Evolutionary conservation across 2,113 vertebrate genomes (phyloP), one percentile per base, ranked within the genome.

Genomic region (Syngnathus typhle): DNA sequence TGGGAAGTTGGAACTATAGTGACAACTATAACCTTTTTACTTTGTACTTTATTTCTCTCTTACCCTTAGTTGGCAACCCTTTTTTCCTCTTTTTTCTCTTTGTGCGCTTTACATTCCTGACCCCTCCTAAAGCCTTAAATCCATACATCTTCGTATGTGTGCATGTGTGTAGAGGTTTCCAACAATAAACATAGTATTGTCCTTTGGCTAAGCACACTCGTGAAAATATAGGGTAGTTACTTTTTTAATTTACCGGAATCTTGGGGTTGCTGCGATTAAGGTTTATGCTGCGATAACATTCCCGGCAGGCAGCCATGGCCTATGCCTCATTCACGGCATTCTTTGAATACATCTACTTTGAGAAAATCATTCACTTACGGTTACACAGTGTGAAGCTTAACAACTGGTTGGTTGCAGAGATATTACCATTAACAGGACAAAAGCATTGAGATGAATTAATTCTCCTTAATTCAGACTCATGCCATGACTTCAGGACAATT

Each of bases 81-180:
- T 65, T 65, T 32, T 64, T 65, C 74, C 71, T 76, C 61, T 72
- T 62, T 73, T 73, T 79, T 68, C 58, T 69, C 64, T 66, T 58
- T 77, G 81, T 72, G 73, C 70, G 41, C 52, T 79, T 73, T 80
- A 81, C 73, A 87, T 87, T 85, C 76, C 76, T 80, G 78, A 80
- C 68, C 76, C 75, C 68, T 71, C 65, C 47, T 51, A 6, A 56
- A 9, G 78, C 73, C 71, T 71, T 60, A 75, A 82, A 70, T 67
- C 75, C 71, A 41, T 16, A 55, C 21, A 27, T 70, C 19, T 52
- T 61, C 66, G 64, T 70, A 0, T 68, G 37, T 52, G 18, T 36
- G 52, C 41, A 43, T 44, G 32, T 43, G 10, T 60, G 67, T 55
- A 27, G 9, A 5, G 43, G 49, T 27, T n/a, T 36, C 59, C 27